Evolutionary conservation across 2,113 vertebrate species (phyloP), one percentile per base, ranked within the genome.

Genomic region (Rhagologus leucostigma): DNA sequence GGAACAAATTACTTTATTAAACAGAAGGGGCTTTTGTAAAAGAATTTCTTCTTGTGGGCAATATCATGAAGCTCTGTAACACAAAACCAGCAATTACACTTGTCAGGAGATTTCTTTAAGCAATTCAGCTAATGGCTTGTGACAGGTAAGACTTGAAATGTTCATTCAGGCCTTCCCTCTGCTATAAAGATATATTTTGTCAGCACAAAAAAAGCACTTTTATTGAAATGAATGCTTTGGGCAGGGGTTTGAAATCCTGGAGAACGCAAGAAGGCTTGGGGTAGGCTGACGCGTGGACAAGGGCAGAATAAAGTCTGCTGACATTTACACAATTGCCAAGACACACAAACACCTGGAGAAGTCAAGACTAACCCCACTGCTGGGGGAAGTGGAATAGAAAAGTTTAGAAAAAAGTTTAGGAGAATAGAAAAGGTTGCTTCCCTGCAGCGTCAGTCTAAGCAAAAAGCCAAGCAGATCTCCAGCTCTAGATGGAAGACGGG

Each of bases 1-100:
- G 98, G 97, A 98, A 98, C 98, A 98, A 98, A 98, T 98, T 97
- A 98, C 97, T 98, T 98, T 98, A 98, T 98, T 98, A 98, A 98
- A 97, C 97, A 98, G 97, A 98, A 97, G 90, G 93, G 94, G 96
- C 95, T 97, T 98, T 97, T 96, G 96, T 97, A 94, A 95, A 95
- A 97, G 93, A 98, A 97, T 97, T 97, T 97, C 91, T 97, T 98
- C 95, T 97, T 94, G 94, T 95, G 95, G 95, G 93, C 95, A 97
- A 95, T 96, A 97, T 97, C 96, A 95, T 95, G 96, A 97, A 97
- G 97, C 94, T 97, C 92, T 96, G 81, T 75, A 97, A 97, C 97
- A 97, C 92, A 96, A 97, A 97, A 93, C 91, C 93, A 94, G 97
- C 97, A 98, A 97, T 98, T 98, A 97, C 30, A 90, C 97, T 97